Evolutionary conservation across 2,113 vertebrate genomes (phyloP).

Genomic region (Entomyzon cyanotis): DNA sequence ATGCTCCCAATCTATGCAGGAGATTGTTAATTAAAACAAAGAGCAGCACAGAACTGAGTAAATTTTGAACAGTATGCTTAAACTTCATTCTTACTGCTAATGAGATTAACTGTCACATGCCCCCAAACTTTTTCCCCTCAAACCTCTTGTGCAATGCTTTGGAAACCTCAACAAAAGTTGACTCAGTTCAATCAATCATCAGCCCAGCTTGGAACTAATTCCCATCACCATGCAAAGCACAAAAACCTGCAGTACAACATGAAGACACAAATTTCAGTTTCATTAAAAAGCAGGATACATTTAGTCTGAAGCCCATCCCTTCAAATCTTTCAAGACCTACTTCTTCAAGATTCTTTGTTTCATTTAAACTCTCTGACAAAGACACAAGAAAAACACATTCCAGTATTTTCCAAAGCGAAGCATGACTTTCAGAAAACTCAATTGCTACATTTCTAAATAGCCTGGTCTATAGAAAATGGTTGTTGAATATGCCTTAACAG

Average conservation of each 20-base stretch:
- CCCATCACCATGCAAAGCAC: neutral
- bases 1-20: constrained; percentile 37
- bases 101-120: constrained; percentile 74
- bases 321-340: neutral
- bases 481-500: neutral
- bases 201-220: constrained; percentile 10
- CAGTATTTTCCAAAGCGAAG: neutral
- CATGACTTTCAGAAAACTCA: neutral
- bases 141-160: constrained; percentile 30
- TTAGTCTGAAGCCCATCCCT: neutral
- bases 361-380: neutral
- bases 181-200: neutral
- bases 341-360: neutral
- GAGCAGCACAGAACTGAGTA: constrained; percentile 47
- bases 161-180: constrained; percentile 17
- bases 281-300: neutral
- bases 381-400: neutral
- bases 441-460: neutral
- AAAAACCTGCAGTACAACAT: neutral
- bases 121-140: constrained; percentile 2
- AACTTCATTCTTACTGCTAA: constrained; percentile 51
- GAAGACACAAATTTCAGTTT: neutral
- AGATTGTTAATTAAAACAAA: constrained; percentile 75
- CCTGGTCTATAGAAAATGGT: neutral
- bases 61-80: constrained; percentile 57